phyloP scores from a whole-genome alignment of 37 sponge, comb jelly and placozoan species.

The Aplysina aerophoba region DNA sequence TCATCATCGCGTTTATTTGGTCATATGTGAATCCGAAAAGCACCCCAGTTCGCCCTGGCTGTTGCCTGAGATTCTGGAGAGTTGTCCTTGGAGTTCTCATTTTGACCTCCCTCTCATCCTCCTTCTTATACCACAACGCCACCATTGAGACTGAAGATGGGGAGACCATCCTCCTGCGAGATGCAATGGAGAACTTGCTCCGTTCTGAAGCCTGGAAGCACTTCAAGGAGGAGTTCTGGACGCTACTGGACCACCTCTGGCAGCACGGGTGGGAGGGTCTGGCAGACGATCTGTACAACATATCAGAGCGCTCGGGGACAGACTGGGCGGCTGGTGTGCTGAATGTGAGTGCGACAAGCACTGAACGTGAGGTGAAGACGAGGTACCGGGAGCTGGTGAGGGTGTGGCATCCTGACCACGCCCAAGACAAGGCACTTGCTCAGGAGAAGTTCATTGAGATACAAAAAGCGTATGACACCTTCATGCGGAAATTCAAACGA shows the following conservation, averaged over 20 bases:
- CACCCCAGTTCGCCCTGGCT: neutral
- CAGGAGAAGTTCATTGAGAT: slow-evolving; percentile 80
- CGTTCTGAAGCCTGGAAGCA: slow-evolving; percentile 80
- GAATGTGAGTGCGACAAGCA: neutral
- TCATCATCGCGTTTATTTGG: slow-evolving; percentile 43
- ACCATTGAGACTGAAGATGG: slow-evolving; percentile 69
- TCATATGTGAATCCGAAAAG: slow-evolving; percentile 40
- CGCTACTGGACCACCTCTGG: slow-evolving; percentile 34
- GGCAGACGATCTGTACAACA: slow-evolving; percentile 13
- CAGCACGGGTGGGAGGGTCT: slow-evolving; percentile 63
- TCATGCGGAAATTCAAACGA: slow-evolving; percentile 53
- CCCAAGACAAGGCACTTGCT: slow-evolving; percentile 41
- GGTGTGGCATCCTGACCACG: slow-evolving; percentile 87
- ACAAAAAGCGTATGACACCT: slow-evolving; percentile 76
- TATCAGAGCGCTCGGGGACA: slow-evolving; percentile 13
- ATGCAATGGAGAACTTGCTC: slow-evolving; percentile 73
- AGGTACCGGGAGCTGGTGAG: slow-evolving; percentile 57
- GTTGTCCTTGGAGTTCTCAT: slow-evolving; percentile 20
- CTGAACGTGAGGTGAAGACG: slow-evolving; percentile 55
- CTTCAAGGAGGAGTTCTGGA: slow-evolving; percentile 59
- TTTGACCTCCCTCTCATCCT: slow-evolving; percentile 29
- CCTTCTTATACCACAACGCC: slow-evolving; percentile 69
- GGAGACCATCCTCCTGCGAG: slow-evolving; percentile 74
- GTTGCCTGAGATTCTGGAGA: slow-evolving; percentile 32
- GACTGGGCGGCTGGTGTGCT: slow-evolving; percentile 16